Evolutionary conservation across 1,140 invertebrate genomes (phyloP).

Genomic region (Drosophila carrolli): DNA sequence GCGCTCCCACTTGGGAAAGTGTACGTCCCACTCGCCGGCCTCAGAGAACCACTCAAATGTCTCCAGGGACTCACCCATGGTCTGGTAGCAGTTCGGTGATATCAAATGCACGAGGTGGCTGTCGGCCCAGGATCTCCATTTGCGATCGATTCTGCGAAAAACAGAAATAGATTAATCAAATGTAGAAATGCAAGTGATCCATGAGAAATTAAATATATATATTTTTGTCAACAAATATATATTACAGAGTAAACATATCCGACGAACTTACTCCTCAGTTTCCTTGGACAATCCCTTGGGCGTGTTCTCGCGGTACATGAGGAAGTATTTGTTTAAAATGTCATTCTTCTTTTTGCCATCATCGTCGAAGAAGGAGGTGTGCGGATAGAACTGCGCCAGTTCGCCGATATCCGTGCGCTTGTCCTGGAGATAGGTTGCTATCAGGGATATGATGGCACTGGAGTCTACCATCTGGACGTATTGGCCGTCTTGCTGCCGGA

Average conservation of each 20-base stretch:
- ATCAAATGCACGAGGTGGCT: slow-evolving; percentile 95
- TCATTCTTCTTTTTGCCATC: slow-evolving; percentile 89
- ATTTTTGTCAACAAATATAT: too few species aligned
- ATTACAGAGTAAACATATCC: not conserved
- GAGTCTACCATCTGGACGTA: slow-evolving; percentile 96
- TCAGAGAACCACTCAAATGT: slow-evolving; percentile 97
- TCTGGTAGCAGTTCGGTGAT: slow-evolving; percentile 98
- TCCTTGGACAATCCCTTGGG: slow-evolving; percentile 86
- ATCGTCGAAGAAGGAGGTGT: slow-evolving; percentile 89
- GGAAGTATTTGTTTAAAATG: slow-evolving; percentile 97
- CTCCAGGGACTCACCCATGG: slow-evolving; percentile 92
- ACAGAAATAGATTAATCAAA: too few species aligned
- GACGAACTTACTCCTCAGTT: slow-evolving; percentile 87
- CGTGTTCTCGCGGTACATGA: slow-evolving; percentile 91
- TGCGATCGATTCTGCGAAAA: slow-evolving; percentile 92
- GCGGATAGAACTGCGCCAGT: slow-evolving; percentile 94
- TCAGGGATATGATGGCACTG: slow-evolving; percentile 95
- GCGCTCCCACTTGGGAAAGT: slow-evolving; percentile 94
- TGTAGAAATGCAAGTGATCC: too few species aligned
- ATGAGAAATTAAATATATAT: too few species aligned
- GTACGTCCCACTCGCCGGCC: slow-evolving; percentile 95
- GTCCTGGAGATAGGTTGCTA: slow-evolving; percentile 92
- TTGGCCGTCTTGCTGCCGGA: slow-evolving; percentile 89
- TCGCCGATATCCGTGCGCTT: slow-evolving; percentile 87
- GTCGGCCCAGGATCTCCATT: slow-evolving; percentile 98